Percentiles rank a stretch among this genome's conserved stretches.
phyloP scores from a whole-genome alignment of 2,888 invertebrate genomes.

The Synergus itoensis region DNA sequence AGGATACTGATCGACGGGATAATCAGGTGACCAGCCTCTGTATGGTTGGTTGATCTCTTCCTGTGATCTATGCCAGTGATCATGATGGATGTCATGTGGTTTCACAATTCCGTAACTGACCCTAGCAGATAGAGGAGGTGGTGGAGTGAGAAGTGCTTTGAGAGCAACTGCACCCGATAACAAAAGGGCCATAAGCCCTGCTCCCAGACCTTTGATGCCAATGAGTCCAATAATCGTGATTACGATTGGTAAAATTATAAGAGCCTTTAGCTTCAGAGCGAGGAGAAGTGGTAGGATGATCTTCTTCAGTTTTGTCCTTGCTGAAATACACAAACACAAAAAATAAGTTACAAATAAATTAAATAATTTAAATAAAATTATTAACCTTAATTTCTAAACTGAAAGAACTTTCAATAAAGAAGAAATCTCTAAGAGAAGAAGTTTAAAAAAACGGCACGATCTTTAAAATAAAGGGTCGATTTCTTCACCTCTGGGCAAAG shows the following conservation, averaged over 20 bases:
- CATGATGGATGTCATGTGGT: conserved; percentile 73
- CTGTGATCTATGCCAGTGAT: conserved; percentile 76
- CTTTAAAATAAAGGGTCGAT: not conserved
- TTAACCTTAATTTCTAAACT: not conserved
- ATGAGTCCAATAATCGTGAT: conserved; percentile 82
- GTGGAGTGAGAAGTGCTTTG: conserved; percentile 71
- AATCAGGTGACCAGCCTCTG: conserved; percentile 72
- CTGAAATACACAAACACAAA: conserved; percentile 63
- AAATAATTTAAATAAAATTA: not conserved
- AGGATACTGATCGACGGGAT: conserved; percentile 69
- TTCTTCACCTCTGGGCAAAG: conserved; percentile 33
- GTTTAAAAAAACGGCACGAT: not conserved
- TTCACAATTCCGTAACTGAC: conserved; percentile 72
- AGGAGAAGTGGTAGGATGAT: conserved; percentile 83
- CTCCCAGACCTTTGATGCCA: conserved; percentile 83
- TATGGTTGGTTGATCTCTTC: conserved; percentile 72
- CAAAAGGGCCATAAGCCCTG: conserved; percentile 82
- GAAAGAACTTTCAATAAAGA: not conserved
- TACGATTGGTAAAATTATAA: conserved; percentile 81
- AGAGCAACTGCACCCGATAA: conserved; percentile 79
- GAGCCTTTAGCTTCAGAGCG: conserved; percentile 82
- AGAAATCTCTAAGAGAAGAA: not conserved
- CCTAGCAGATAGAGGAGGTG: conserved; percentile 67
- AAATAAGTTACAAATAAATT: not conserved
- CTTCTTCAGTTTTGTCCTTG: conserved; percentile 82